These are phyloP conservation scores for Endomychus coccineus DNA, from an alignment of 2,888 invertebrate genomes.

Conservation along the genomic window DNA sequence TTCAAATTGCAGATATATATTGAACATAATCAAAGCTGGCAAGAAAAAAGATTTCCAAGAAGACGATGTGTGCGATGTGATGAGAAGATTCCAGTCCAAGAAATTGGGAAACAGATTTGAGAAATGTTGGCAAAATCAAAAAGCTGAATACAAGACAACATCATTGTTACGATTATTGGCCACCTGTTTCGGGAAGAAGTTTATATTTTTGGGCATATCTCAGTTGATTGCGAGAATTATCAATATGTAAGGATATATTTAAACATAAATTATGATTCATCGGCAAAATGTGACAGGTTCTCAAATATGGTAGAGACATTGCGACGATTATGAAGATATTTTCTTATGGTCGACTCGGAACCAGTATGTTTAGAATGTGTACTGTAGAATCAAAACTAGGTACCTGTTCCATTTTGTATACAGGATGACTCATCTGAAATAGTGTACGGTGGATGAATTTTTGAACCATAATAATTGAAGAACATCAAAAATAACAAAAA, in stretches of 20 bases:
- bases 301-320: too few relatives aligned
- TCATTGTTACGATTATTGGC: slow-evolving; percentile 5
- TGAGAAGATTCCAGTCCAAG: slow-evolving; percentile 10
- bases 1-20: slow-evolving; percentile 12
- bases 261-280: too few relatives aligned
- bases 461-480: too few relatives aligned
- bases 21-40: slow-evolving; percentile 5
- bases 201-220: slow-evolving; percentile 22
- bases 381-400: too few relatives aligned
- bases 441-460: too few relatives aligned
- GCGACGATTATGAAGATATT: too few relatives aligned
- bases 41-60: slow-evolving; percentile 9
- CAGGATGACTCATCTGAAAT: too few relatives aligned
- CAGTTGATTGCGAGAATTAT: slow-evolving; percentile 17
- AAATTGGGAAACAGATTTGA: slow-evolving; percentile 12
- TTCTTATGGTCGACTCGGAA: too few relatives aligned
- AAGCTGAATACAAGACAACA: background rate
- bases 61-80: slow-evolving; percentile 10
- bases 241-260: slow-evolving; percentile 12
- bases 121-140: slow-evolving; percentile 5
- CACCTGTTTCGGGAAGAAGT: slow-evolving; percentile 16
- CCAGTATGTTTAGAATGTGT: too few relatives aligned
- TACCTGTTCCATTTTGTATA: too few relatives aligned
- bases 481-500: too few relatives aligned
- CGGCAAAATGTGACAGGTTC: too few relatives aligned